A percentile compares a stretch with the other conserved stretches of the same genome.
phyloP scores from a whole-genome alignment of 2,113 vertebrate species.

The Vidua chalybeata region DNA sequence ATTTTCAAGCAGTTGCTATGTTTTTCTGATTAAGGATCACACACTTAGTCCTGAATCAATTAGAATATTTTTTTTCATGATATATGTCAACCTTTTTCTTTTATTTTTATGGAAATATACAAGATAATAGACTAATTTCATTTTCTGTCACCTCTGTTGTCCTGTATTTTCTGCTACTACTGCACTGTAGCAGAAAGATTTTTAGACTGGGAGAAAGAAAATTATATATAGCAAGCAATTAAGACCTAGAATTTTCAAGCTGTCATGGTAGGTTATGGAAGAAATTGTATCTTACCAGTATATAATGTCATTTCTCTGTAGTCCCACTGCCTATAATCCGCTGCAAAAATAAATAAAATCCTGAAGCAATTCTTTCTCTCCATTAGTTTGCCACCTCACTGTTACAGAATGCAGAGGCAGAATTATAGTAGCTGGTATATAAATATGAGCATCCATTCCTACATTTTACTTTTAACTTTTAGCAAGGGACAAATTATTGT shows the following conservation, averaged over 20 bases:
- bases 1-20: not conserved
- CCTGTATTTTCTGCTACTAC: not conserved
- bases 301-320: slow-evolving; percentile 8
- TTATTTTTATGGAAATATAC: not conserved
- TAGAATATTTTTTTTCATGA: not conserved
- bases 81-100: not conserved
- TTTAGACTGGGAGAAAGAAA: not conserved
- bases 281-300: not conserved
- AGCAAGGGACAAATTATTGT: not conserved
- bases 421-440: not conserved
- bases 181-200: not conserved
- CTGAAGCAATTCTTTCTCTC: not conserved
- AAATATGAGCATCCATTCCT: not conserved
- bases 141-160: not conserved
- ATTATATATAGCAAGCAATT: slow-evolving; percentile 34
- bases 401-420: not conserved
- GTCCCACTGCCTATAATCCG: not conserved
- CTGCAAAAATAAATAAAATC: slow-evolving; percentile 4
- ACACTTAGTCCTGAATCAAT: not conserved
- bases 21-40: not conserved
- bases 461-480: not conserved
- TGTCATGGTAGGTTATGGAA: not conserved
- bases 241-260: slow-evolving; percentile 16
- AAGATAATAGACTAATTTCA: not conserved
- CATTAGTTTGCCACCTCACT: not conserved